Base-by-base conservation (phyloP, 2,888 invertebrate species). In the Shargacucullia verbasci region DNA sequence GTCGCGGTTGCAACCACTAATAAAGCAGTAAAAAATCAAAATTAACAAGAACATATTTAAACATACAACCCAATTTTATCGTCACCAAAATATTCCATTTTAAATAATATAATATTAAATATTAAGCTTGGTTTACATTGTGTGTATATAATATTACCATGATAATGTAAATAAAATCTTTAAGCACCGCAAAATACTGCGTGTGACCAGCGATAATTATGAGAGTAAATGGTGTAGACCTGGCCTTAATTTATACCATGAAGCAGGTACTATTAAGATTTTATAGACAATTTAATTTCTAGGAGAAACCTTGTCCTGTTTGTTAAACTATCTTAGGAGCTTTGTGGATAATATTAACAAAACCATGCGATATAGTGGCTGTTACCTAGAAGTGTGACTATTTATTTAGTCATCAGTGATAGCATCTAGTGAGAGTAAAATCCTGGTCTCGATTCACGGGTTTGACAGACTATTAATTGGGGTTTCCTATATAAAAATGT, bases 91-190 rank as follows among this genome's bases (percentile, higher is more conserved):
- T 59, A 35, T 41, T 38, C n/a, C 15, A 14, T 39, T 44, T 59
- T 39, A 39, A 12, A 12, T n/a, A n/a, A n/a, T n/a, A n/a, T n/a
- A n/a, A n/a, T n/a, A n/a, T n/a, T n/a, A n/a, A n/a, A n/a, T n/a
- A n/a, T n/a, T n/a, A n/a, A n/a, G n/a, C n/a, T n/a, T n/a, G n/a
- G 55, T 59, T 49, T 55, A 65, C 44, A 56, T 15, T 49, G 25
- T 27, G 14, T 43, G 15, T 29, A 10, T 34, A 10, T 27, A 60
- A 64, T n/a, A n/a, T n/a, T n/a, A n/a, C 67, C 44, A 57, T 65
- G 40, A 14, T 40, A 13, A 27, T 14, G 39, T 70, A 80, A 80
- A 82, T 81, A 75, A 64, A 77, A 70, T 79, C 73, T 73, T 58
- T 72, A 80, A 71, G 73, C 33, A 60, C 61, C 55, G 43, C 61